Evolutionary conservation across 2,888 invertebrate species (phyloP), one percentile per base, ranked within the genome.

Genomic region (Microdon myrmicae): DNA sequence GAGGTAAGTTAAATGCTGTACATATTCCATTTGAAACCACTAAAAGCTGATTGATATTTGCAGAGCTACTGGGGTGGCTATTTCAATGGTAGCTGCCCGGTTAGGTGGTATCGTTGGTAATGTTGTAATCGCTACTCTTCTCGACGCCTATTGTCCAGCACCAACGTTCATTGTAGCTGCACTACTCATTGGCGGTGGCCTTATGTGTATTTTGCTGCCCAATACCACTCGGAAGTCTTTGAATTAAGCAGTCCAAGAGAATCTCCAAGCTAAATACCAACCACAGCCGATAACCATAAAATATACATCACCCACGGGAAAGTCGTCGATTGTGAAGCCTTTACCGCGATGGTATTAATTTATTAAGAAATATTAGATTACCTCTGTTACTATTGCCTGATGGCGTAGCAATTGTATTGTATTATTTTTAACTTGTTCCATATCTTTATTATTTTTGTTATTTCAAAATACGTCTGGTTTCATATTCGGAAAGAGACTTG

Each of bases 141-240:
- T 95, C 69, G 94, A 94, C 81, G 82, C 87, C 69, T 91, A 92
- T 81, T 96, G 95, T 82, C 92, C 93, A 23, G 90, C 94, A 66
- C 95, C 96, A 43, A 93, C 95, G 69, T 91, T 95, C 80, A 90
- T 94, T 69, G 93, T 95, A 37, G 93, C 94, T 68, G 86, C 84
- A 19, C 85, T 95, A 67, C 85, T 95, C 68, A 89, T 90, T 71
- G 86, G 92, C 73, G 94, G 94, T 76, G 94, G 94, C 59, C 84
- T 95, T 68, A 86, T 91, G 82, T 91, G 94, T 80, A 85, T 94
- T 74, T 86, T 90, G 82, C 83, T 95, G 81, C 94, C 94, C 73
- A 94, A 94, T 81, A 94, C 94, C 75, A 92, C 93, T 28, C 85
- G 90, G 68, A 89, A 89, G 80, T 90, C 92, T 73, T 73, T 79